These are phyloP conservation scores for Eulemur albifrons DNA, from an alignment of 2,797 vertebrate species.

Conservation along the genomic window DNA sequence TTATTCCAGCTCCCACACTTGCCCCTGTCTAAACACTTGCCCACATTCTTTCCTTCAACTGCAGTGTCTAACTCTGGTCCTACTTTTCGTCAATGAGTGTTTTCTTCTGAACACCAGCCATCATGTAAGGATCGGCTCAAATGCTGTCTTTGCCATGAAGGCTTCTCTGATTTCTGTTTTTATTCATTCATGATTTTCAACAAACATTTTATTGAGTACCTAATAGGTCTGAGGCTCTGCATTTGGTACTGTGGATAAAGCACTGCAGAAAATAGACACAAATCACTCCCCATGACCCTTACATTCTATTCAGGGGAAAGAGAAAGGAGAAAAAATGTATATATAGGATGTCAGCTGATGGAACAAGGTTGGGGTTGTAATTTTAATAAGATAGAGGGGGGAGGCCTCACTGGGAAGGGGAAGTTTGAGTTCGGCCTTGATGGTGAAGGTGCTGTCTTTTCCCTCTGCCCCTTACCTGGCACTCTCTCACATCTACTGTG, in stretches of 20 bases:
- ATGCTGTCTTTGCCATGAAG: neutral
- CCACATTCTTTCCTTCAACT: neutral
- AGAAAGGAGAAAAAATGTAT: accelerated
- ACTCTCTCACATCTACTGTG: neutral
- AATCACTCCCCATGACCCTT: neutral
- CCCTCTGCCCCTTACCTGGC: neutral
- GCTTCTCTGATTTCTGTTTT: neutral
- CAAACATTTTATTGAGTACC: neutral
- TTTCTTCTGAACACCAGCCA: neutral
- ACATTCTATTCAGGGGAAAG: neutral
- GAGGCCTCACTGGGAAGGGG: neutral
- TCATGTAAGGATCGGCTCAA: neutral
- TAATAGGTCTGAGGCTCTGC: neutral
- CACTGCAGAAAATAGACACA: neutral
- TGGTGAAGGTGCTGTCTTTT: neutral
- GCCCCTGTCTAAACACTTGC: too few species aligned
- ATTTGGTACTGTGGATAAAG: neutral
- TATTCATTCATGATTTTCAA: neutral
- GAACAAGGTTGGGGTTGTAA: neutral
- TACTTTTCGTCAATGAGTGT: neutral
- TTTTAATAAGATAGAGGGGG: neutral
- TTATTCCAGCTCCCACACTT: neutral
- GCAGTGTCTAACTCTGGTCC: neutral
- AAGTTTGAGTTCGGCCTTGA: neutral
- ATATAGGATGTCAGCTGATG: neutral